Conservation (phyloP, 2,888 invertebrate species). For the Tiphia femorata region DNA sequence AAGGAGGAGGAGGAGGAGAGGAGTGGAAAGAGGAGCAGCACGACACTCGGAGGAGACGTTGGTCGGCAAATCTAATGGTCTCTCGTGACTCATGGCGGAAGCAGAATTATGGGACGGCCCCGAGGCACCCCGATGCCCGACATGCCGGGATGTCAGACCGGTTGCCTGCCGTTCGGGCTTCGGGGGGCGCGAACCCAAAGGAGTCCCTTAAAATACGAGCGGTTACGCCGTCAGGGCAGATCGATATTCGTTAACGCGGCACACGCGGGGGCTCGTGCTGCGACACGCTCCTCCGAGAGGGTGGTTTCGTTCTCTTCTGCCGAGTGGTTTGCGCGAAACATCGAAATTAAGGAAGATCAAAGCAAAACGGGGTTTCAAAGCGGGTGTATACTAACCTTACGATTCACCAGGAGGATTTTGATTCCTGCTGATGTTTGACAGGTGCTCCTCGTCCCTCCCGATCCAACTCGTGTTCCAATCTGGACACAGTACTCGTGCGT, state of each 20-base stretch:
- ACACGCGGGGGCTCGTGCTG: background rate
- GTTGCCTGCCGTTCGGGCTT: constrained; percentile 58
- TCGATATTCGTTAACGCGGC: constrained; percentile 35
- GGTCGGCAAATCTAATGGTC: constrained; percentile 3
- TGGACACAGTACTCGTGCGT: constrained; percentile 12
- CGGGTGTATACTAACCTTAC: no score
- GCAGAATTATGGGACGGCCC: constrained; percentile 16
- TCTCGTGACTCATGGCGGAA: constrained; percentile 1
- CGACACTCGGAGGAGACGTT: constrained; percentile 12
- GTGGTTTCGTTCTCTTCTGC: no score
- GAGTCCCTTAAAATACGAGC: constrained; percentile 37
- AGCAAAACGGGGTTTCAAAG: no score
- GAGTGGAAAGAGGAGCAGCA: background rate
- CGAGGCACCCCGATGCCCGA: constrained; percentile 47
- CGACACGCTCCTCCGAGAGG: background rate
- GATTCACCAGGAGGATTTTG: no score
- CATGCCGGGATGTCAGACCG: constrained; percentile 54
- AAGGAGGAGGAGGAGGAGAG: constrained; percentile 4
- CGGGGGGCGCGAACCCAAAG: constrained; percentile 19
- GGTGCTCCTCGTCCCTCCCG: background rate
- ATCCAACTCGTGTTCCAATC: no score
- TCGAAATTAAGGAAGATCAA: no score
- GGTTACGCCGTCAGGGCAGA: constrained; percentile 27
- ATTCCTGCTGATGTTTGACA: no score
- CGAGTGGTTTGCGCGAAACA: background rate